A percentile compares a stretch with the other conserved stretches of the same genome.
These are phyloP conservation scores for Jaculus jaculus DNA, from an alignment of 2,113 vertebrate species.

Conservation along the genomic window DNA sequence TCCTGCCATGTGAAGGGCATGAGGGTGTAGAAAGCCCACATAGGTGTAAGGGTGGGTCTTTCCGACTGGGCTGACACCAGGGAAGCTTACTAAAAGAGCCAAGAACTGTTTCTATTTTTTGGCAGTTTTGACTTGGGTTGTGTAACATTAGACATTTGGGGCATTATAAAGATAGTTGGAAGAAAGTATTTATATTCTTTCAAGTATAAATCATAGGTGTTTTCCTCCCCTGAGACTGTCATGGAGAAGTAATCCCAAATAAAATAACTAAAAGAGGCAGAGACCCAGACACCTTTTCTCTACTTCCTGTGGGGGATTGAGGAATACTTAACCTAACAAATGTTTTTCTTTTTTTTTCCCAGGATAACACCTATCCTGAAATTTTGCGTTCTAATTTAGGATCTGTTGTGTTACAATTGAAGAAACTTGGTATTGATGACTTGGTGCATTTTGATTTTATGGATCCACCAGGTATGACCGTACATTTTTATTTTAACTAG, in stretches of 20 bases:
- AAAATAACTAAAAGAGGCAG: neutral
- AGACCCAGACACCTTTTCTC: neutral
- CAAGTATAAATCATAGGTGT: neutral
- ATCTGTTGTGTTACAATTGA: constrained; percentile 96
- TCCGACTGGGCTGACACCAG: too few relatives aligned
- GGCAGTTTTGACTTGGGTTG: neutral
- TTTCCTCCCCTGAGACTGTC: constrained; percentile 1
- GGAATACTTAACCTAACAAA: constrained; percentile 21
- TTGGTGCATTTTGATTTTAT: constrained; percentile 99
- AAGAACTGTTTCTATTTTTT: neutral
- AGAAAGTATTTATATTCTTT: neutral
- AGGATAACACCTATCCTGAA: constrained; percentile 99
- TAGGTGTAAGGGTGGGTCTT: too few relatives aligned
- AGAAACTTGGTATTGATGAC: constrained; percentile 98
- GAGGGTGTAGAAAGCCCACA: too few relatives aligned
- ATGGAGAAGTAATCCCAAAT: constrained; percentile 3
- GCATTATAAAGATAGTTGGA: neutral
- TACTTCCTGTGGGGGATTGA: neutral
- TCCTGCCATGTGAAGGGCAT: too few relatives aligned
- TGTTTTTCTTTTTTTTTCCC: constrained; percentile 31
- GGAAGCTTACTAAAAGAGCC: too few relatives aligned
- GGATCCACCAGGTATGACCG: constrained; percentile 94
- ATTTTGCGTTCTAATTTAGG: constrained; percentile 97
- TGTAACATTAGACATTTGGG: neutral
- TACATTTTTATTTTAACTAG: constrained; percentile 36